Evolutionary conservation across 2,113 vertebrate genomes (phyloP).

Genomic region (Pimephales promelas): DNA sequence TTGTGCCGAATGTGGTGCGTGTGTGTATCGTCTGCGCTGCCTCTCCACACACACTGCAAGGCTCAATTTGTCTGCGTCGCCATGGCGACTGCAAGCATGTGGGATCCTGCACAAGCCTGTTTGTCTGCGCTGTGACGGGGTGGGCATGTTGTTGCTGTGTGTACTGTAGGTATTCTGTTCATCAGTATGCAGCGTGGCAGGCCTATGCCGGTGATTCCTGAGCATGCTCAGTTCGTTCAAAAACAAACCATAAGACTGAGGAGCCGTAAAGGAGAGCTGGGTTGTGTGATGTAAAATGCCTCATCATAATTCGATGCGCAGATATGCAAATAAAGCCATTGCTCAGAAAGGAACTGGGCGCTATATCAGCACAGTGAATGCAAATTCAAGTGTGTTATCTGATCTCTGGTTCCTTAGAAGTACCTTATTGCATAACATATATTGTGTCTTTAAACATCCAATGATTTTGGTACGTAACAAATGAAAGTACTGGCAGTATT

Average conservation of each 20-base stretch:
- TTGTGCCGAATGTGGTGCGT: slow-evolving; percentile 5
- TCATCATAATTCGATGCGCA: not conserved
- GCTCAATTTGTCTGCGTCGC: slow-evolving; percentile 51
- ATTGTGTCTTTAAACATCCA: not conserved
- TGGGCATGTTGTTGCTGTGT: slow-evolving; percentile 42
- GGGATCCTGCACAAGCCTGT: slow-evolving; percentile 40
- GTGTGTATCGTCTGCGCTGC: not conserved
- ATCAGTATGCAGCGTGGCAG: slow-evolving; percentile 46
- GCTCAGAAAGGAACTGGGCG: not conserved
- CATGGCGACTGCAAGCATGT: slow-evolving; percentile 50
- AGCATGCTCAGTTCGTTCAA: slow-evolving; percentile 35
- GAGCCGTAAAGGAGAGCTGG: not conserved
- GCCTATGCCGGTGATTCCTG: slow-evolving; percentile 39
- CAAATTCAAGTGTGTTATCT: slow-evolving; percentile 3
- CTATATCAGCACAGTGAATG: not conserved
- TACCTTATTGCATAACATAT: not conserved
- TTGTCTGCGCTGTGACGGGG: slow-evolving; percentile 37
- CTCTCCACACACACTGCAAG: slow-evolving; percentile 13
- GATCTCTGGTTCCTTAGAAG: not conserved
- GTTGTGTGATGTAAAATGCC: not conserved
- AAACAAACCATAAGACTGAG: slow-evolving; percentile 32
- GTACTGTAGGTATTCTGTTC: slow-evolving; percentile 42
- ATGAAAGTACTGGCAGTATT: not conserved
- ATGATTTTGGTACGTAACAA: not conserved
- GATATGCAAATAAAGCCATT: not conserved